A percentile compares a stretch with the other conserved stretches of the same genome.
Evolutionary conservation across 2,888 invertebrate genomes (phyloP).

Genomic region (Gortyna flavago): DNA sequence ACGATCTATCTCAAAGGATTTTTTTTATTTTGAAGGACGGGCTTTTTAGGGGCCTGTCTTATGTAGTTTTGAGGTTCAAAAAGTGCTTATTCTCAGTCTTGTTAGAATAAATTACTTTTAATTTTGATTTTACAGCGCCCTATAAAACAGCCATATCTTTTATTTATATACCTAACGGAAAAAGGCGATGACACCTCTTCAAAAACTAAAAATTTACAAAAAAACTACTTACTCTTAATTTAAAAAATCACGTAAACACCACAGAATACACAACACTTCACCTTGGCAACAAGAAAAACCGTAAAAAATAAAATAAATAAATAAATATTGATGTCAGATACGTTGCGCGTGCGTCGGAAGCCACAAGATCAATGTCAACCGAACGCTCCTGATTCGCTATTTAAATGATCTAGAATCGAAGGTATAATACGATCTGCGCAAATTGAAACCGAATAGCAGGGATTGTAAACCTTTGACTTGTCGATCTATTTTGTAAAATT

Average conservation of each 20-base stretch:
- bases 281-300: constrained; percentile 24
- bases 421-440: constrained; percentile 74
- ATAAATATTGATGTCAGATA: constrained; percentile 21
- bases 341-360: constrained; percentile 73
- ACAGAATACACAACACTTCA: constrained; percentile 58
- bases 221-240: constrained; percentile 47
- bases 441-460: constrained; percentile 58
- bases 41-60: too few species aligned
- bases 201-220: background rate
- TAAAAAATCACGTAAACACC: constrained; percentile 22
- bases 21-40: too few species aligned
- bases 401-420: constrained; percentile 87
- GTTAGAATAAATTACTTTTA: too few species aligned
- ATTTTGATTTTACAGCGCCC: too few species aligned
- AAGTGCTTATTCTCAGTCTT: too few species aligned
- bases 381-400: constrained; percentile 84
- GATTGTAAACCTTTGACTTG: constrained; percentile 17
- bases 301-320: constrained; percentile 30
- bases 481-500: background rate
- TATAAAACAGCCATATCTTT: background rate
- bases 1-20: background rate
- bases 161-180: background rate
- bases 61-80: too few species aligned
- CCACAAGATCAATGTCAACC: constrained; percentile 84
- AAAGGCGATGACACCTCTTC: background rate